Percentiles rank a stretch among this genome's conserved stretches.
phyloP scores from a whole-genome alignment of 2,888 invertebrate genomes.

The Leptopilina myrica region DNA sequence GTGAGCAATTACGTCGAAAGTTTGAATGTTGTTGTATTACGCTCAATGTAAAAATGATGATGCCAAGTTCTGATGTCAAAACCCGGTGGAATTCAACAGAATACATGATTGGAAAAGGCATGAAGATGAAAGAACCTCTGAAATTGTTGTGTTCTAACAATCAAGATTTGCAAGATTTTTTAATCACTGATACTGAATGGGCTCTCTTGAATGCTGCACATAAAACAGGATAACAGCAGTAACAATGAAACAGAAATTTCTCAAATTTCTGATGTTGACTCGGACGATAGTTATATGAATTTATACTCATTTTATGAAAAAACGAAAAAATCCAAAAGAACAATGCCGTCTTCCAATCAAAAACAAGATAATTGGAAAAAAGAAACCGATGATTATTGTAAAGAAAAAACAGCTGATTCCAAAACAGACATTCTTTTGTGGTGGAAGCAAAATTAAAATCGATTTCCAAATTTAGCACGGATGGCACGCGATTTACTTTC shows the following conservation, averaged over 20 bases:
- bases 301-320: too few relatives aligned
- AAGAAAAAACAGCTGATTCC: not conserved
- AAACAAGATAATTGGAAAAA: not conserved
- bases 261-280: too few relatives aligned
- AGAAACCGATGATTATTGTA: not conserved
- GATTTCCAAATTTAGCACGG: not conserved
- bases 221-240: not conserved
- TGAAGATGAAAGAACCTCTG: not conserved
- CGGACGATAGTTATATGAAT: too few relatives aligned
- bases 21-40: too few relatives aligned
- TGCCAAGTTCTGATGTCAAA: too few relatives aligned
- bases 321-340: too few relatives aligned
- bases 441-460: not conserved
- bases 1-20: too few relatives aligned
- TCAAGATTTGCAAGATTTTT: not conserved
- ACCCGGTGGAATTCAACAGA: not conserved
- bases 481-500: not conserved
- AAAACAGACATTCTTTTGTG: not conserved
- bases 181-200: not conserved
- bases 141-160: constrained; percentile 9
- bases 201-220: not conserved
- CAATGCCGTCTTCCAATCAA: not conserved
- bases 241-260: too few relatives aligned
- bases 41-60: too few relatives aligned
- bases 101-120: not conserved